Conservation (phyloP, 2,888 invertebrate genomes). For the Drosophila greeni region DNA sequence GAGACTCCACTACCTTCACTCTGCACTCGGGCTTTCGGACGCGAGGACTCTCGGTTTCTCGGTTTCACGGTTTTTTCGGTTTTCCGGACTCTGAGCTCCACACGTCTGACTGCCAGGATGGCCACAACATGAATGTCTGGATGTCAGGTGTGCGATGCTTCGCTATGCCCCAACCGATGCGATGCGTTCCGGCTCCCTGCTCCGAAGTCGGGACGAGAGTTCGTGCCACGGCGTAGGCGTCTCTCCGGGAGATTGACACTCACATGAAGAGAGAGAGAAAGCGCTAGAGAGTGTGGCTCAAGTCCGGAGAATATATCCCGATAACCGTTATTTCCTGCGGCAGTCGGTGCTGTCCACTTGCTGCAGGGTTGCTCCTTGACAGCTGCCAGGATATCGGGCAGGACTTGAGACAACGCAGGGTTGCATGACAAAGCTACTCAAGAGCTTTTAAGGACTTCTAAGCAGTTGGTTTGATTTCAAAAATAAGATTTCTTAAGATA, state of each 20-base stretch:
- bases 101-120: slow-evolving; percentile 73
- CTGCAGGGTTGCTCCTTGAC: slow-evolving; percentile 56
- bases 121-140: slow-evolving; percentile 76
- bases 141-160: slow-evolving; percentile 72
- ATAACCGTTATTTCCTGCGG: slow-evolving; percentile 66
- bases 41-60: slow-evolving; percentile 19
- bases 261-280: neutral
- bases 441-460: slow-evolving; percentile 25
- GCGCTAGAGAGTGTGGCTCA: neutral
- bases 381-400: slow-evolving; percentile 54
- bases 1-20: slow-evolving; percentile 29
- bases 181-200: slow-evolving; percentile 60
- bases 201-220: slow-evolving; percentile 30
- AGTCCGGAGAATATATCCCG: slow-evolving; percentile 31
- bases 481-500: neutral
- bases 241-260: slow-evolving; percentile 15
- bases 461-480: neutral
- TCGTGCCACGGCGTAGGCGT: slow-evolving; percentile 38
- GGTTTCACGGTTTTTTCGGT: slow-evolving; percentile 2
- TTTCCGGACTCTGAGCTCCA: slow-evolving; percentile 60
- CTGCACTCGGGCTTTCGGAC: slow-evolving; percentile 33
- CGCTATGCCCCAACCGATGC: slow-evolving; percentile 16
- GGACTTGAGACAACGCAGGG: slow-evolving; percentile 42
- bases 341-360: slow-evolving; percentile 57
- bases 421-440: slow-evolving; percentile 41